Conservation (phyloP, 2,113 vertebrate genomes). For the Crotophaga sulcirostris region DNA sequence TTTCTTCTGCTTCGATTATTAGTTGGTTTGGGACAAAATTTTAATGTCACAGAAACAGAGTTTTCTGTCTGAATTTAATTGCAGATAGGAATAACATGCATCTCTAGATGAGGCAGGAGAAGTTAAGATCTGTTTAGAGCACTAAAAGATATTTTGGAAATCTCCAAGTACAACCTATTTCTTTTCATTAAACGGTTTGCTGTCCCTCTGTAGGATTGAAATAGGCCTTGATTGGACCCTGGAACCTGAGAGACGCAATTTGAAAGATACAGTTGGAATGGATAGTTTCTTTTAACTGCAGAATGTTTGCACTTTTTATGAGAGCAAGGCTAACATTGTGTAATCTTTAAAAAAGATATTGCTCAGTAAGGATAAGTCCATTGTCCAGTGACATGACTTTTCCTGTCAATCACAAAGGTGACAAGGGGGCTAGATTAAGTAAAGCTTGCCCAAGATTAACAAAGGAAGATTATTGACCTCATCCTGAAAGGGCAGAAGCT, state of each 20-base stretch:
- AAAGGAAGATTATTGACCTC: constrained; percentile 83
- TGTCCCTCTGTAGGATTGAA: background rate
- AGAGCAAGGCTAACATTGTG: constrained; percentile 50
- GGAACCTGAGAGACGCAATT: background rate
- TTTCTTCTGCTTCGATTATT: constrained; percentile 30
- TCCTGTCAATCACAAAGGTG: constrained; percentile 71
- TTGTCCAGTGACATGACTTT: constrained; percentile 67
- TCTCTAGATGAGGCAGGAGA: background rate
- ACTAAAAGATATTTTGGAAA: background rate
- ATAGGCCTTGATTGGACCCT: background rate
- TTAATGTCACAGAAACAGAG: constrained; percentile 19
- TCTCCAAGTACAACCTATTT: background rate
- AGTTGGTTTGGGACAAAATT: constrained; percentile 7
- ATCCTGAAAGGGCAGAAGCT: constrained; percentile 74
- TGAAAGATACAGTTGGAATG: constrained; percentile 30
- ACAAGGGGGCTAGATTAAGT: constrained; percentile 81
- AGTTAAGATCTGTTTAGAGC: background rate
- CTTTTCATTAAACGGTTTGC: constrained; percentile 1
- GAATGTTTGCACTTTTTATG: constrained; percentile 47
- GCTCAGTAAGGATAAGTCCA: constrained; percentile 54
- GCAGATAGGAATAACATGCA: background rate
- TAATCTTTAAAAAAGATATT: constrained; percentile 46
- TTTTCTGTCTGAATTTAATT: constrained; percentile 43
- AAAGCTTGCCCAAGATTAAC: constrained; percentile 83
- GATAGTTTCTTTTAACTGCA: constrained; percentile 5